Evolutionary conservation across 2,113 vertebrate genomes (phyloP), one percentile per base, ranked within the genome.

Genomic region (Motacilla alba): DNA sequence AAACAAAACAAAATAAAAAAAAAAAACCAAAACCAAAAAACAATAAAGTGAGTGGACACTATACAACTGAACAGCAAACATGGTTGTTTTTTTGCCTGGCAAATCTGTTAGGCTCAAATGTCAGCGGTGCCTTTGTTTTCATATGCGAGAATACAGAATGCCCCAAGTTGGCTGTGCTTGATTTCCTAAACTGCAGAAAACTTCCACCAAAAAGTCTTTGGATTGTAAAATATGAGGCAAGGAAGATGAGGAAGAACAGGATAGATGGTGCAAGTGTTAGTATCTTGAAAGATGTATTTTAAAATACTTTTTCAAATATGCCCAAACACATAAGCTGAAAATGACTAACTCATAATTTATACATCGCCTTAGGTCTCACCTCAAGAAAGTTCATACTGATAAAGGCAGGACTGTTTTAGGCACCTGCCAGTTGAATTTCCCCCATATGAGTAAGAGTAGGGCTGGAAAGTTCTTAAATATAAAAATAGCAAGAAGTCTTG

Each of bases 311-410:
- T 82, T 60, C 30, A 83, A 68, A 15, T 49, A 52, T 44, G 17
- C 10, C 30, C 44, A 80, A 83, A 76, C n/a, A 44, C 18, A 68
- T 88, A 83, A 79, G 16, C 24, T 92, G 33, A 88, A 88, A 90
- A 64, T 6, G 76, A 27, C 24, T 76, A 76, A 56, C 28, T 53
- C 1, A 0, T 37, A 91, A 53, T 58, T 78, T 74, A 62, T 17
- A 26, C 1, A 20, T 19, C 0, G 0, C 20, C 47, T 85, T 72
- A 85, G 33, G 68, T 39, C 4, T 19, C 23, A 47, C 15, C 13
- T 60, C 13, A 41, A 19, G 24, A 60, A 13, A 50, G 22, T 28
- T 75, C 35, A 47, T 84, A 82, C 33, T 26, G 35, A 49, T 44
- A 68, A 90, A 83, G n/a, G 33, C 19, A 69, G 41, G 28, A 80